These are phyloP conservation scores for Stegostoma tigrinum DNA, from an alignment of 2,113 vertebrate genomes.

Conservation along the genomic window DNA sequence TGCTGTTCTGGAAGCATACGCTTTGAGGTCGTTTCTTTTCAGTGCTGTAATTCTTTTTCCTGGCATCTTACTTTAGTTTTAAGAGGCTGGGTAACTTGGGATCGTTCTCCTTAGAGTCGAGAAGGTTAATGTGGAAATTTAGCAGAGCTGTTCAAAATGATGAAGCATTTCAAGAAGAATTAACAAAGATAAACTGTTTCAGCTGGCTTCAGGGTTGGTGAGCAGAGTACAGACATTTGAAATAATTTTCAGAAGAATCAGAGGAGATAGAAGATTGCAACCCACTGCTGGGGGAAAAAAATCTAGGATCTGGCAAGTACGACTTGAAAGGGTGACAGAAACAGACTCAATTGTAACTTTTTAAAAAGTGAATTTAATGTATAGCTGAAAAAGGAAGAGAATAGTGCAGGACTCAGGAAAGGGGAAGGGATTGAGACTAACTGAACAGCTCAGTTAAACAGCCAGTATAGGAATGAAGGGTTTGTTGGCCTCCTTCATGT, in stretches of 20 bases:
- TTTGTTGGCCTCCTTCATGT: neutral
- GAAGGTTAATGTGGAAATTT: neutral
- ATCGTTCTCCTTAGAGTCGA: too few species aligned
- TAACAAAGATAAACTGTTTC: neutral
- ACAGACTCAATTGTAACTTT: neutral
- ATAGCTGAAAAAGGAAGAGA: neutral
- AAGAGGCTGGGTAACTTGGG: neutral
- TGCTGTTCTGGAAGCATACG: neutral
- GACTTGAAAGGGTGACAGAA: neutral
- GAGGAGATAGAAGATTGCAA: neutral
- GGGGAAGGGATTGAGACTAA: neutral
- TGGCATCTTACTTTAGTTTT: neutral
- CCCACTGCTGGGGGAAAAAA: too few species aligned
- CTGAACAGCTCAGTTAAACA: neutral
- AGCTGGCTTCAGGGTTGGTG: neutral
- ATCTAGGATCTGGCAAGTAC: neutral
- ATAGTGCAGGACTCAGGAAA: neutral
- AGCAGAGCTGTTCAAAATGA: neutral
- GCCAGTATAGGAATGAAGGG: neutral
- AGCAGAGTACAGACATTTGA: neutral
- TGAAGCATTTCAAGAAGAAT: neutral
- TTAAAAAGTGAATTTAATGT: neutral
- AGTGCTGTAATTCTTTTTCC: neutral
- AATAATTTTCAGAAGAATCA: neutral
- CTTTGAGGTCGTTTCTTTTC: neutral